These are phyloP conservation scores for Vidua macroura DNA, from an alignment of 2,113 vertebrate genomes.

Conservation along the genomic window DNA sequence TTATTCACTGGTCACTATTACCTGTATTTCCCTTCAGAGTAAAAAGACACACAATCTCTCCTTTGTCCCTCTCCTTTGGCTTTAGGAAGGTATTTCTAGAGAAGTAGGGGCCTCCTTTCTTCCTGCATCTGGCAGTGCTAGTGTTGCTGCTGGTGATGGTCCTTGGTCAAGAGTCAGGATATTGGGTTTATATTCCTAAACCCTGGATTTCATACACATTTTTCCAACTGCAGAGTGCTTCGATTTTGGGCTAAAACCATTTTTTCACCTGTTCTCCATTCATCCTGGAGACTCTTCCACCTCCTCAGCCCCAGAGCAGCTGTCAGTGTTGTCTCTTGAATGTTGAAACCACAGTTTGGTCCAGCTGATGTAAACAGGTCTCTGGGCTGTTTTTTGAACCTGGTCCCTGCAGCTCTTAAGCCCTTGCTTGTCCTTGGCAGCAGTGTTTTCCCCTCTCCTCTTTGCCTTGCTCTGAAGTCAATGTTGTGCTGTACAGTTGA, in stretches of 20 bases:
- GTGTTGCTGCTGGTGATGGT: neutral
- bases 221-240: neutral
- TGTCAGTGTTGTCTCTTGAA: neutral
- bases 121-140: neutral
- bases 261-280: neutral
- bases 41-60: neutral
- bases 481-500: neutral
- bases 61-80: neutral
- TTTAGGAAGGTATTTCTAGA: neutral
- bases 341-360: neutral
- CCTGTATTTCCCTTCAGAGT: neutral
- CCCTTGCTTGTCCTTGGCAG: neutral
- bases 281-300: neutral
- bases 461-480: neutral
- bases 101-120: neutral
- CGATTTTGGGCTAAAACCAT: neutral
- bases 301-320: fast-evolving
- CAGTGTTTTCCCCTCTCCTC: neutral
- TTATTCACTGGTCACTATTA: neutral
- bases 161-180: too few relatives aligned
- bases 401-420: neutral
- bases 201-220: neutral
- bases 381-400: neutral
- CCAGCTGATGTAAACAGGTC: neutral
- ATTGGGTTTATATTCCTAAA: neutral